Base-by-base conservation (phyloP, 2,888 invertebrate species). In the Thymelicus acteon region DNA sequence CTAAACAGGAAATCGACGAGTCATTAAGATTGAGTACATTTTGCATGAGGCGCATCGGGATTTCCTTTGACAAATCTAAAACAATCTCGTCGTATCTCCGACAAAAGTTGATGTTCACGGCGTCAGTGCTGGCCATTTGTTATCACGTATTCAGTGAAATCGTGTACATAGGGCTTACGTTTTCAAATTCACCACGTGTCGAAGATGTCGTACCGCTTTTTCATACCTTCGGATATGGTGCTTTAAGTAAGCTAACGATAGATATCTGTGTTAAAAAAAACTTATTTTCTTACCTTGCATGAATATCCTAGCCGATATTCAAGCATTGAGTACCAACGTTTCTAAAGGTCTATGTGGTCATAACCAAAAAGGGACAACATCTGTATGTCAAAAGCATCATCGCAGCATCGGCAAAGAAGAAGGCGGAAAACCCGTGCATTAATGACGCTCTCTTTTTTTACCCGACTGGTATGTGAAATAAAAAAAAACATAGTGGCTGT, bases 161-260 rank as follows among this genome's bases (percentile, higher is more conserved):
- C 73, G 84, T 79, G 74, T 88, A 84, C 81, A 93, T 93, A 74
- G 83, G 82, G 62, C 81, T 92, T 80, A 89, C 89, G 76, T 84
- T 92, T 79, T 81, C 85, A 48, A 86, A 88, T 81, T 89, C 92
- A 74, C 92, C 93, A 77, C 84, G 85, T 79, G 87, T 93, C 60
- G 92, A 93, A 81, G 88, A 92, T 74, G 89, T 92, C 73, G 92
- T 93, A 73, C 92, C 92, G 77, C 86, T 92, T 80, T 89, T 93
- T 72, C 93, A 93, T 77, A 90, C 90, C 75, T 89, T 91, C 79
- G 93, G 92, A 73, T 93, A 92, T 80, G 92, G 92, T 70, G 82
- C 85, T 79, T 85, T 93, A 79, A 90, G 93, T 93, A 82, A 90
- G 91, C 24, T 67, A 31, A 31, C 4, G 3, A 1, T 31, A 31